Percentiles rank a stretch among this genome's conserved stretches.
These are phyloP conservation scores for Hypsibius dujardini DNA, from an alignment of 1,140 invertebrate species.

Conservation along the genomic window DNA sequence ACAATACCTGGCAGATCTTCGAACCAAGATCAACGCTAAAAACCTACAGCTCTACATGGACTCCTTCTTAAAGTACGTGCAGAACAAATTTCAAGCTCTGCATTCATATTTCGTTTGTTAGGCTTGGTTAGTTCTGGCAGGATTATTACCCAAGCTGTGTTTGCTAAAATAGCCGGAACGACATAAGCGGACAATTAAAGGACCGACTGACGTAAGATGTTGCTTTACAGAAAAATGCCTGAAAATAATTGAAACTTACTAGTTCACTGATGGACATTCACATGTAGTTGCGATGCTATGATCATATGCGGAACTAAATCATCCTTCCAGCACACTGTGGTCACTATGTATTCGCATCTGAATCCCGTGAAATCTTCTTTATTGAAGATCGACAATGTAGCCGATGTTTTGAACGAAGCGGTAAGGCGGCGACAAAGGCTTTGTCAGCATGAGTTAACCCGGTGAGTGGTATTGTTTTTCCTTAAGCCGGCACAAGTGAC, in stretches of 20 bases:
- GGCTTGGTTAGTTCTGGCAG: no score
- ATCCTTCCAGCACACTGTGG: constrained; percentile 39
- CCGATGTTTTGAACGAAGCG: constrained; percentile 58
- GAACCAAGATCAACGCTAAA: constrained; percentile 57
- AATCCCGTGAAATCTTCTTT: constrained; percentile 54
- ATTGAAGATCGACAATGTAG: constrained; percentile 58
- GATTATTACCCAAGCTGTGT: neutral
- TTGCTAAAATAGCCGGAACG: constrained; percentile 25
- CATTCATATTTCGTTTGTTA: neutral
- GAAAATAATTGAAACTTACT: neutral
- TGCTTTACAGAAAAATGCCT: neutral
- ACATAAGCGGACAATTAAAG: constrained; percentile 25
- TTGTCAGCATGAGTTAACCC: neutral
- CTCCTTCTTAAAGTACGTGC: constrained; percentile 56
- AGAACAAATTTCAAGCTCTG: neutral
- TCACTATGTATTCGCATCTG: constrained; percentile 48
- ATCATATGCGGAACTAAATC: constrained; percentile 13
- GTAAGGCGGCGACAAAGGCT: constrained; percentile 34
- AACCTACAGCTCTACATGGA: constrained; percentile 65
- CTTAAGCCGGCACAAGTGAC: constrained; percentile 57
- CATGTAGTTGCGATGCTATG: neutral
- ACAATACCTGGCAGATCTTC: constrained; percentile 56
- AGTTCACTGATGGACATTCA: neutral
- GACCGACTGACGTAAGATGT: constrained; percentile 25
- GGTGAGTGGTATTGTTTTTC: constrained; percentile 19